phyloP scores from a whole-genome alignment of 2,113 vertebrate genomes.

The Pogona vitticeps region DNA sequence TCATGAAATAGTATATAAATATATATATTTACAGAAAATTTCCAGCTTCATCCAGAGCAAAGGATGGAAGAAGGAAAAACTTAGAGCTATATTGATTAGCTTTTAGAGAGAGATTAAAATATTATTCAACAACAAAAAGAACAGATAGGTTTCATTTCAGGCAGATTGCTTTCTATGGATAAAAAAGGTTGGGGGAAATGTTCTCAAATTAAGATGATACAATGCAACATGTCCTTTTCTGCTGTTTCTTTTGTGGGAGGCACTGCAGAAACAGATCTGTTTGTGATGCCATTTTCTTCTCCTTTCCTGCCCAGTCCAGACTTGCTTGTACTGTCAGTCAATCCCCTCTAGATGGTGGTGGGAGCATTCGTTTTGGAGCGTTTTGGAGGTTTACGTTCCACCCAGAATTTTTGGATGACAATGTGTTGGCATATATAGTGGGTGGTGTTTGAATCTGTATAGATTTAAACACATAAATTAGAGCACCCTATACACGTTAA shows the following conservation, averaged over 20 bases:
- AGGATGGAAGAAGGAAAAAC: too few relatives aligned
- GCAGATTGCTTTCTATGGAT: neutral
- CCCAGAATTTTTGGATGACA: conserved; percentile 40
- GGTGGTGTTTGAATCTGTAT: conserved; percentile 62
- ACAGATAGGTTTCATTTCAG: neutral
- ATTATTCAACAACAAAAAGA: neutral
- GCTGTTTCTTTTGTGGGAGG: neutral
- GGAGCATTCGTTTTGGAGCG: conserved; percentile 24
- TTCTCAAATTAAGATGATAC: neutral
- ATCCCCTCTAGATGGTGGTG: conserved; percentile 60
- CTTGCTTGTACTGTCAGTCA: conserved; percentile 39
- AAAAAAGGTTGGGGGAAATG: neutral
- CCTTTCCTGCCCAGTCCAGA: neutral
- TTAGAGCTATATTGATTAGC: neutral
- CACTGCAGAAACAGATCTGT: neutral
- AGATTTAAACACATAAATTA: conserved; percentile 55
- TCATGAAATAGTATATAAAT: too few relatives aligned
- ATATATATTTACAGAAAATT: too few relatives aligned
- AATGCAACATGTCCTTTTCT: neutral
- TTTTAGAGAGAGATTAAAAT: neutral
- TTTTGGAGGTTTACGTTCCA: conserved; percentile 16
- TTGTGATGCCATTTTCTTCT: neutral
- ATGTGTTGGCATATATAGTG: conserved; percentile 62
- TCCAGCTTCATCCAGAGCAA: too few relatives aligned
- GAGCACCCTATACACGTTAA: conserved; percentile 36